phyloP scores from a whole-genome alignment of 2,888 invertebrate genomes.

The Bellardia pandia region DNA sequence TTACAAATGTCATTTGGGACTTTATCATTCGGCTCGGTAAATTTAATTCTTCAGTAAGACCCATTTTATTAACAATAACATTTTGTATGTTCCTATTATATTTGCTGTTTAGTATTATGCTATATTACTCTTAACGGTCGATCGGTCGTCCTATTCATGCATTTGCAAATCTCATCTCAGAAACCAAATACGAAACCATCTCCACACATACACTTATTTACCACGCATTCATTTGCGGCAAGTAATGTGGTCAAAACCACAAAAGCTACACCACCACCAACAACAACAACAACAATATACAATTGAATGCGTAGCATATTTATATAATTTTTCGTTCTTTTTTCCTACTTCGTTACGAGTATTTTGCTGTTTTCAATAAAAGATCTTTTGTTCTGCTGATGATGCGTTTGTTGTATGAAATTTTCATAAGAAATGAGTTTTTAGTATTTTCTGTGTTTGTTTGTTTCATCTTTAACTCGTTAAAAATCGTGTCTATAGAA shows the following conservation, averaged over 20 bases:
- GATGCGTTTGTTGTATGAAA: slow-evolving; percentile 72
- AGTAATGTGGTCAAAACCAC: slow-evolving; percentile 78
- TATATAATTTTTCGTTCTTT: slow-evolving; percentile 61
- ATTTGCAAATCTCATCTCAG: slow-evolving; percentile 23
- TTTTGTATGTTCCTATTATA: slow-evolving; percentile 24
- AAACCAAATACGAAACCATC: slow-evolving; percentile 18
- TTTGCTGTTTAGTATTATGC: slow-evolving; percentile 10
- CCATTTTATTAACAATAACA: background rate
- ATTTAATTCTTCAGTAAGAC: slow-evolving; percentile 3
- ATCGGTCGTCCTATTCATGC: slow-evolving; percentile 30
- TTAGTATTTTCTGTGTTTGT: slow-evolving; percentile 27
- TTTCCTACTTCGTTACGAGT: slow-evolving; percentile 8
- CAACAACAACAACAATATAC: no score
- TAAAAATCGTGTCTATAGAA: slow-evolving; percentile 79
- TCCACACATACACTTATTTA: slow-evolving; percentile 4
- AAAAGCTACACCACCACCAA: slow-evolving; percentile 37
- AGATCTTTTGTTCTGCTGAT: slow-evolving; percentile 75
- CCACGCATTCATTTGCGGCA: slow-evolving; percentile 81
- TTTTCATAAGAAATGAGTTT: slow-evolving; percentile 73
- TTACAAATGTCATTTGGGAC: background rate
- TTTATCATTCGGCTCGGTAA: no score
- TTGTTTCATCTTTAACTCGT: slow-evolving; percentile 77
- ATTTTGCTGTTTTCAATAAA: slow-evolving; percentile 68
- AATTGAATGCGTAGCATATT: slow-evolving; percentile 71
- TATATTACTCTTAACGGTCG: slow-evolving; percentile 19